Base-by-base conservation (phyloP, 2,113 vertebrate genomes). In the Semnornis frantzii region DNA sequence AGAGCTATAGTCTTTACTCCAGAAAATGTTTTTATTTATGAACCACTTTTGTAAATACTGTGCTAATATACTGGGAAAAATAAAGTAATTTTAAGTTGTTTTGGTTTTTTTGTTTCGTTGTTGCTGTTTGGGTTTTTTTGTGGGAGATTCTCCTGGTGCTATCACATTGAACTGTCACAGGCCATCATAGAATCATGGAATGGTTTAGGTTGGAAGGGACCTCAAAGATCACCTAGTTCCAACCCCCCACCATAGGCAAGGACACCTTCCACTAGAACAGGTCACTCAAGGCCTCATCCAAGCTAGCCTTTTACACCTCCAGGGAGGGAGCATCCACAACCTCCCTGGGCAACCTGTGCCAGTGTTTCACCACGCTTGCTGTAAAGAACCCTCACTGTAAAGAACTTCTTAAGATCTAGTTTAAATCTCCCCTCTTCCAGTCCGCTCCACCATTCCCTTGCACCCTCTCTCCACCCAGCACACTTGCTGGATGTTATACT, bases 11-110 rank as follows among this genome's bases (percentile, higher is more conserved):
- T 95, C 95, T 98, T 98, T 97, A 97, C 91, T 94, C 72, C 89
- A 95, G 46, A 68, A 96, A 94, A 92, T 95, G 97, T 97, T 97
- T 98, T 98, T 98, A 97, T 98, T 98, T 98, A 97, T 98, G 97
- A 94, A 95, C 69, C 5, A 63, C 96, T 97, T 98, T 98, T 98
- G 97, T 98, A 98, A 98, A 98, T 98, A 98, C 66, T 95, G 95
- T 95, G 90, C 97, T 98, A 97, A 97, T 98, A 97, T 91, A 97
- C 97, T 97, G 96, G 70, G 65, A 92, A 93, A 96, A 97, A 98
- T 98, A 98, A 98, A 98, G 96, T 95, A 0, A 96, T 96, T 97
- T 97, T 95, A 97, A 97, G 96, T 97, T 97, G 96, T 86, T 97
- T 95, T 95, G 48, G 50, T 10, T 50, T 21, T 50, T 50, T 50